A percentile compares a stretch with the other conserved stretches of the same genome.
These are phyloP conservation scores for Beris morrisii DNA, from an alignment of 2,888 invertebrate species.

Conservation along the genomic window DNA sequence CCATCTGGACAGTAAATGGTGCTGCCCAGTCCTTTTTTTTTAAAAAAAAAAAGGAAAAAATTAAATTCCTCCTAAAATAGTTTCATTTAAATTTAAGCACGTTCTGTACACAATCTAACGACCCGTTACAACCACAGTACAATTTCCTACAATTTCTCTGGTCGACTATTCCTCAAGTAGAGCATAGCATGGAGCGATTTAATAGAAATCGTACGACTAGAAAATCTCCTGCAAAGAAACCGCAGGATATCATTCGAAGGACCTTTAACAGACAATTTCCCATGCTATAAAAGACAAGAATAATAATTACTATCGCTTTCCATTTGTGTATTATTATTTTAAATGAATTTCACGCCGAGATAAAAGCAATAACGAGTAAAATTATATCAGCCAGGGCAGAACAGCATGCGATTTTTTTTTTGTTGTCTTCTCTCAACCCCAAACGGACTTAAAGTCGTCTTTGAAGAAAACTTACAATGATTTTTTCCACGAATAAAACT, in stretches of 20 bases:
- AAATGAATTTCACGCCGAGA: constrained; percentile 24
- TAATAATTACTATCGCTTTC: constrained; percentile 22
- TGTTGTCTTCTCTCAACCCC: background rate
- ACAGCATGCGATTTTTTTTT: constrained; percentile 13
- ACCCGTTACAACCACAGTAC: too few relatives aligned
- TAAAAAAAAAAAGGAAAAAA: too few relatives aligned
- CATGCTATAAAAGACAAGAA: too few relatives aligned
- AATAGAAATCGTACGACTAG: too few relatives aligned
- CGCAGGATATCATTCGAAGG: constrained; percentile 12
- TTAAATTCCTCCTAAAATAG: background rate
- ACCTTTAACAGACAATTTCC: too few relatives aligned
- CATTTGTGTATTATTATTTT: background rate
- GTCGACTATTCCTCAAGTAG: too few relatives aligned
- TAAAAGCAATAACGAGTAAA: constrained; percentile 9
- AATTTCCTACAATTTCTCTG: too few relatives aligned
- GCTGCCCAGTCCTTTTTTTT: too few relatives aligned
- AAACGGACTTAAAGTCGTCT: too few relatives aligned
- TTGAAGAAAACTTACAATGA: background rate
- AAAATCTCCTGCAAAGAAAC: background rate
- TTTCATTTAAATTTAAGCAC: constrained; percentile 7
- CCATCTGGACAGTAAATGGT: too few relatives aligned
- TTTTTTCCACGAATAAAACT: background rate
- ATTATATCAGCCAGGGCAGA: background rate
- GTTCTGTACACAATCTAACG: background rate
- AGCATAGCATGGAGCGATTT: too few relatives aligned